Evolutionary conservation across 2,888 invertebrate genomes (phyloP), one percentile per base, ranked within the genome.

Genomic region (Zygaena filipendulae): DNA sequence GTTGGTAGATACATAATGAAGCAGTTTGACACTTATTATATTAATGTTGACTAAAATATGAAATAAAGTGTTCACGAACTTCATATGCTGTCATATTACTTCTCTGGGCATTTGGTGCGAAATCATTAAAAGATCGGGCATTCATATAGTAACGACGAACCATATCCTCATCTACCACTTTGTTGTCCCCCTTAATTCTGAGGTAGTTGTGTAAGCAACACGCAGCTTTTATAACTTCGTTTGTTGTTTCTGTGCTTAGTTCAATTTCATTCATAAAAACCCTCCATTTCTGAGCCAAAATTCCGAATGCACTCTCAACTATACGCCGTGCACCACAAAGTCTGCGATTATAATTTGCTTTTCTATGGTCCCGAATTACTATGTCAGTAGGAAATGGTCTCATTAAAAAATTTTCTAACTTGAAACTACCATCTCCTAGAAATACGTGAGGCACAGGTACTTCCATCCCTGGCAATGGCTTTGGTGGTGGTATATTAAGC

Each of bases 251-350:
- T 30, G 13, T 13, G 13, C 16, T 25, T n/a, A 30, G 22, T 30
- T 30, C 25, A 11, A 30, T 18, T 30, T 11, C 9, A 8, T 21
- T 30, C 5, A 26, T 9, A 26, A 30, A 25, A 13, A 22, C 27
- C 31, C 31, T 12, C 31, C 31, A 31, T 31, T 31, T 23, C 14
- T 31, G 27, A 23, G 31, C 31, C 23, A 31, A 27, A 22, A 30
- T 30, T 10, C 30, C 30, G 13, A 30, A 30, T 25, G 30, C 13
- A 13, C 30, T 30, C 23, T 30, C 24, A 21, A 28, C 25, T 16
- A 30, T 23, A 18, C 30, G 26, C 13, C 30, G 11, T 30, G 30
- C 30, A 30, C 30, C 10, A 30, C 30, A 12, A n/a, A 30, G 32
- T 32, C 27, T 32, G 7, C 10, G n/a, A 32, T 32, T 32, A 10